These are phyloP conservation scores for Lepidonotus clava DNA, from an alignment of 2,888 invertebrate species.

Conservation along the genomic window DNA sequence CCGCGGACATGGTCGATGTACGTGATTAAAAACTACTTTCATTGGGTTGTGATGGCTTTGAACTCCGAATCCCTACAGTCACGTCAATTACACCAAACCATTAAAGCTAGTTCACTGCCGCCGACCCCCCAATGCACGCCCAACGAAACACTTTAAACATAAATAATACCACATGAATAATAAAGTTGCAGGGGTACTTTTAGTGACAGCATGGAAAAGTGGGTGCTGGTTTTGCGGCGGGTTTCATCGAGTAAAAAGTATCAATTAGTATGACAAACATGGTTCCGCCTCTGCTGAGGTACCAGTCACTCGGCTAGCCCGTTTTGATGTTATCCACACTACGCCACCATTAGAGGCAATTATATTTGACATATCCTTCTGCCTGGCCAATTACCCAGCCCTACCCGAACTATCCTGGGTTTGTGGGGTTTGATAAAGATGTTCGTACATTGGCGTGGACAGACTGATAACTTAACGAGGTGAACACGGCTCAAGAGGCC, in stretches of 20 bases:
- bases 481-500: neutral
- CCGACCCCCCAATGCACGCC: too few species aligned
- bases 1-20: too few species aligned
- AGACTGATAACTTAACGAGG: neutral
- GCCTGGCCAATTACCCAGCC: neutral
- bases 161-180: too few species aligned
- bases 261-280: neutral
- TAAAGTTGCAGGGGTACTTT: too few species aligned
- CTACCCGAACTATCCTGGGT: neutral
- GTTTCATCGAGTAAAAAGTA: neutral
- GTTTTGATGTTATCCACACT: neutral
- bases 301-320: neutral
- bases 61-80: too few species aligned
- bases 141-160: too few species aligned
- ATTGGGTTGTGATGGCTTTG: too few species aligned
- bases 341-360: neutral
- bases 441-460: neutral
- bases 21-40: too few species aligned
- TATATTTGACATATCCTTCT: conserved; percentile 6
- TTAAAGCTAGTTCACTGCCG: too few species aligned
- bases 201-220: too few species aligned
- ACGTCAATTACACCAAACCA: too few species aligned
- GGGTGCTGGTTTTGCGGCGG: neutral
- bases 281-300: neutral
- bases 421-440: neutral